Evolutionary conservation across 2,888 invertebrate genomes (phyloP), one percentile per base, ranked within the genome.

Genomic region (Agrochola litura): DNA sequence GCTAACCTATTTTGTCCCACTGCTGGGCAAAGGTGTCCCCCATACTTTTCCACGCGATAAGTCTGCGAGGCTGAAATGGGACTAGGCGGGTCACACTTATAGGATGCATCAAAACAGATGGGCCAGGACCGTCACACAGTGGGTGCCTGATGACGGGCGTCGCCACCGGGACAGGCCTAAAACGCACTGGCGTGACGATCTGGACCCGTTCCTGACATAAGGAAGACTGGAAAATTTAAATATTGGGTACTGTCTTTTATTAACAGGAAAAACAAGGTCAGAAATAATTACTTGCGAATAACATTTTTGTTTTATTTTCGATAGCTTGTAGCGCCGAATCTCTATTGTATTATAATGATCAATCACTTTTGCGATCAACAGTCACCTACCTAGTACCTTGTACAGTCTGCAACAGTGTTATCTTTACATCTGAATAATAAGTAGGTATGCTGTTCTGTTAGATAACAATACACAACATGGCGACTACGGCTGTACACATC

Each of bases 361-460:
- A 69, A 83, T 78, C 72, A 82, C 71, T 84, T 84, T 52, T 82
- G 84, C 56, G 16, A 60, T 16, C 67, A 67, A 74, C 78, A 63
- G 86, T 86, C n/a, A 41, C 37, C n/a, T 56, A 71, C 54, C 64
- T 65, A 60, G 63, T 73, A 73, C 58, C 19, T 65, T 64, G 43
- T 49, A 46, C 25, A 37, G 82, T 37, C 61, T 82, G 85, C 78
- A 81, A 86, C 76, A 83, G 76, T 76, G 71, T 81, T 88, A 87
- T 89, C 83, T 81, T 70, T 56, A 82, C 77, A 90, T 89, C 90
- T 77, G 88, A 86, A 89, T 90, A 89, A 89, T 90, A 88, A 89
- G 85, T 79, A 82, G 87, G 81, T 88, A 86, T 85, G 80, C 75
- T 73, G 73, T 82, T 76, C 60, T 76, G 85, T 90, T 87, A 88